A percentile compares a stretch with the other conserved stretches of the same genome.
Conservation (phyloP, 2,113 vertebrate species). For the Zeus faber region DNA sequence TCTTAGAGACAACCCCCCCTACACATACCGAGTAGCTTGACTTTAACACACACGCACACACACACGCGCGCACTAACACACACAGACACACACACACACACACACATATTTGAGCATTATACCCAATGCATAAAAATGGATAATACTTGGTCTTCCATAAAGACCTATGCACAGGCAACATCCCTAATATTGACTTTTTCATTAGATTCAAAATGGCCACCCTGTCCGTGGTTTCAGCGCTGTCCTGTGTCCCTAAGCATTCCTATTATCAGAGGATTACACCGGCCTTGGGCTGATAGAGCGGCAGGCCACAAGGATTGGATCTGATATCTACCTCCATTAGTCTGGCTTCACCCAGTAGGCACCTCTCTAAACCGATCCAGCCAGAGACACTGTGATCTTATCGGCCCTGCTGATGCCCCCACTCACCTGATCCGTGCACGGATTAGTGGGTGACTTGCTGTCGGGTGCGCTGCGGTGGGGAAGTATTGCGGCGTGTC, state of each 20-base stretch:
- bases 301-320: constrained; percentile 29
- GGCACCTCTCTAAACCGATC: constrained; percentile 48
- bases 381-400: constrained; percentile 40
- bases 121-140: background rate
- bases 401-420: constrained; percentile 45
- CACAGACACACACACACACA: background rate
- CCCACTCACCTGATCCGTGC: constrained; percentile 48
- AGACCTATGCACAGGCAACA: constrained; percentile 3
- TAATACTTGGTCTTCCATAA: too few relatives aligned
- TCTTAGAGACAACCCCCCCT: constrained; percentile 23
- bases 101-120: background rate
- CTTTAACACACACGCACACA: too few relatives aligned
- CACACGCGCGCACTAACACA: too few relatives aligned
- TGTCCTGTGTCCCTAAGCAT: constrained; percentile 5
- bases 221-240: constrained; percentile 32
- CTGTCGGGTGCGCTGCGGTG: constrained; percentile 22
- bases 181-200: constrained; percentile 32
- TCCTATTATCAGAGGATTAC: constrained; percentile 42
- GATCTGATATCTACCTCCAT: constrained; percentile 47
- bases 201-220: constrained; percentile 29
- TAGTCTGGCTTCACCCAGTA: constrained; percentile 43
- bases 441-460: constrained; percentile 46
- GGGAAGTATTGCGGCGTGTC: constrained; percentile 16
- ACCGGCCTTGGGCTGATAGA: constrained; percentile 30
- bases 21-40: too few relatives aligned